phyloP scores from a whole-genome alignment of 2,113 vertebrate genomes.

The Ailurus styani region DNA sequence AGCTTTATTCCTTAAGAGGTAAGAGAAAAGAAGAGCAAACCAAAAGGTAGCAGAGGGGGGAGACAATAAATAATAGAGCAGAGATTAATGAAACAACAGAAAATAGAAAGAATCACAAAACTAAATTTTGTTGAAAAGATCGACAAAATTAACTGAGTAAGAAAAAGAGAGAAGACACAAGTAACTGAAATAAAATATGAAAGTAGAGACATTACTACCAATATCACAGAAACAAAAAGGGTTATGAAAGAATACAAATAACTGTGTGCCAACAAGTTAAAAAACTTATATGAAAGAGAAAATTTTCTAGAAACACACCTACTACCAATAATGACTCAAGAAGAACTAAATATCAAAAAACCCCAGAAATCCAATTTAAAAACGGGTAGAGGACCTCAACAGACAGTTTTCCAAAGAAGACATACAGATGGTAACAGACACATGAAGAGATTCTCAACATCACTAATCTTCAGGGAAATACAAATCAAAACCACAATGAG shows the following conservation, averaged over 20 bases:
- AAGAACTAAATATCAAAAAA: not conserved
- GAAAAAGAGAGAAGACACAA: not conserved
- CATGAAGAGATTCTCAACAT: not conserved
- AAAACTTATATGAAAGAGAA: not conserved
- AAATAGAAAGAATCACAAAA: not conserved
- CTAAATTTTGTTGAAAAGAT: not conserved
- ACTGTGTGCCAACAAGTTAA: not conserved
- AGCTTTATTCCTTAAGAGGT: not conserved
- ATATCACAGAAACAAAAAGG: not conserved
- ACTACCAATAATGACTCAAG: not conserved
- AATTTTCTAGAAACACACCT: not conserved
- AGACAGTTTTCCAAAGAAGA: not conserved
- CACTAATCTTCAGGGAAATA: not conserved
- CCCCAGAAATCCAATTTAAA: not conserved
- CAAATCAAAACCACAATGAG: not conserved
- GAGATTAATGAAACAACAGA: not conserved
- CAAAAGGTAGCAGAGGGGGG: not conserved
- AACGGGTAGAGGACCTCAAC: not conserved
- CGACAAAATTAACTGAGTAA: not conserved
- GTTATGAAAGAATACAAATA: not conserved
- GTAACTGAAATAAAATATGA: not conserved
- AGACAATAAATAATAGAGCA: not conserved
- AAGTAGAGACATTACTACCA: not conserved
- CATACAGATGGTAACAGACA: not conserved
- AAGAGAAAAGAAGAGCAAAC: not conserved